phyloP scores from a whole-genome alignment of 2,888 invertebrate genomes.

The Harpalus rubripes region DNA sequence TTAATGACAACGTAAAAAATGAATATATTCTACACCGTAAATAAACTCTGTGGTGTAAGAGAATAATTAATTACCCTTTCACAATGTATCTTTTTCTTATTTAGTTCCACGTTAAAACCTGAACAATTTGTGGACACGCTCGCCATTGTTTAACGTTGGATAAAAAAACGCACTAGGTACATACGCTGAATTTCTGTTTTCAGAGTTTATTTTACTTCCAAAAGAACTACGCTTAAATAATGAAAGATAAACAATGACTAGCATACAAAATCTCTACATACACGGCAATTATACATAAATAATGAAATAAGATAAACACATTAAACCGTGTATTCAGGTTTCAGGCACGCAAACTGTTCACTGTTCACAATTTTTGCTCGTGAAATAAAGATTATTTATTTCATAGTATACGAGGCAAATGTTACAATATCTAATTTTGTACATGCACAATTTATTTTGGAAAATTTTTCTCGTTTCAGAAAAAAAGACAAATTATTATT shows the following conservation, averaged over 20 bases:
- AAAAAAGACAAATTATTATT: too few species aligned
- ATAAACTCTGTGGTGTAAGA: conserved; percentile 4
- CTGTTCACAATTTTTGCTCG: not conserved
- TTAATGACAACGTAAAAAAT: not conserved
- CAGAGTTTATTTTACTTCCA: conserved; percentile 28
- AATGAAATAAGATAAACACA: conserved; percentile 20
- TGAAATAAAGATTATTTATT: not conserved
- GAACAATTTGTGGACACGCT: not conserved
- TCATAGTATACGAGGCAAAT: not conserved
- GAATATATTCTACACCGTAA: not conserved
- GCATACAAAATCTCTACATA: conserved; percentile 46
- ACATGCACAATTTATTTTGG: too few species aligned
- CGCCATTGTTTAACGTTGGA: conserved; percentile 21
- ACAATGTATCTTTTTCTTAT: conserved; percentile 14
- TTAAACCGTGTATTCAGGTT: conserved; percentile 8
- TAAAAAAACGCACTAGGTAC: conserved; percentile 14
- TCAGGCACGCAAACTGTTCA: not conserved
- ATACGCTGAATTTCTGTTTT: conserved; percentile 29
- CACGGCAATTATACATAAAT: conserved; percentile 25
- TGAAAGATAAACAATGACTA: conserved; percentile 26
- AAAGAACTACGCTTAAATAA: conserved; percentile 35
- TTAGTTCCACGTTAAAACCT: conserved; percentile 1
- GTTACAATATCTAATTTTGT: not conserved
- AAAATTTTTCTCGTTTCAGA: too few species aligned
- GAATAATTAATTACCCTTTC: conserved; percentile 5